A percentile compares a stretch with the other conserved stretches of the same genome.
phyloP scores from a whole-genome alignment of 2,113 vertebrate species.

The Nothobranchius furzeri region DNA sequence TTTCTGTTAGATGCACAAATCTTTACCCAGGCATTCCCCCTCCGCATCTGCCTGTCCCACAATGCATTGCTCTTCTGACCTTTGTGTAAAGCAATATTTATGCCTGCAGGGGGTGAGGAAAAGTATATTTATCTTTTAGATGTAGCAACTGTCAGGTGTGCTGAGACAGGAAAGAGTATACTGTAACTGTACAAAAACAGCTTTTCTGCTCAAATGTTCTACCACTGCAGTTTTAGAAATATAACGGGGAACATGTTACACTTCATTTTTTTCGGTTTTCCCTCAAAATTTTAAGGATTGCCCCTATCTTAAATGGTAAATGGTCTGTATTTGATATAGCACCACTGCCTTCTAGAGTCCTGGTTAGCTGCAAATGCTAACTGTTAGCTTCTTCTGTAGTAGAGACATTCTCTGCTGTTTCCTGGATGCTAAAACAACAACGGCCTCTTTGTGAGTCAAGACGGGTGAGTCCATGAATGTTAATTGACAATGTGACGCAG shows the following conservation, averaged over 20 bases:
- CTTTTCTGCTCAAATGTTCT: background rate
- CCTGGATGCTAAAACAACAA: no score
- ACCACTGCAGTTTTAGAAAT: background rate
- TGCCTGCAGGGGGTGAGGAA: slow-evolving; percentile 7
- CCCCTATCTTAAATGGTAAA: background rate
- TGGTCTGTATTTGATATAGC: no score
- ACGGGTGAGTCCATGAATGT: no score
- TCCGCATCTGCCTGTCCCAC: background rate
- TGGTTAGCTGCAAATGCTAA: no score
- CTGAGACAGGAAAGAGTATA: background rate
- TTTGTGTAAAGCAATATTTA: slow-evolving; percentile 25
- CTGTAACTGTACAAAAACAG: background rate
- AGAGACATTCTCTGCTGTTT: no score
- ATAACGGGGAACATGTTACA: background rate
- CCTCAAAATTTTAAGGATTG: background rate
- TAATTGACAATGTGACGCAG: no score
- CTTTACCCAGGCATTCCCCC: background rate
- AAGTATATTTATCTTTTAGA: background rate
- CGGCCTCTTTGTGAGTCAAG: no score
- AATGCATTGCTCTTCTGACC: background rate
- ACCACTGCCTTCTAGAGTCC: no score
- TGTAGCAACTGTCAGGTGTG: slow-evolving; percentile 3
- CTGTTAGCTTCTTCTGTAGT: no score
- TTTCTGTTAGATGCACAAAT: background rate
- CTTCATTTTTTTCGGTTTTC: background rate